Percentiles rank a stretch among this genome's conserved stretches.
Evolutionary conservation across 2,113 vertebrate genomes (phyloP).

Genomic region (Ophiodon elongatus): DNA sequence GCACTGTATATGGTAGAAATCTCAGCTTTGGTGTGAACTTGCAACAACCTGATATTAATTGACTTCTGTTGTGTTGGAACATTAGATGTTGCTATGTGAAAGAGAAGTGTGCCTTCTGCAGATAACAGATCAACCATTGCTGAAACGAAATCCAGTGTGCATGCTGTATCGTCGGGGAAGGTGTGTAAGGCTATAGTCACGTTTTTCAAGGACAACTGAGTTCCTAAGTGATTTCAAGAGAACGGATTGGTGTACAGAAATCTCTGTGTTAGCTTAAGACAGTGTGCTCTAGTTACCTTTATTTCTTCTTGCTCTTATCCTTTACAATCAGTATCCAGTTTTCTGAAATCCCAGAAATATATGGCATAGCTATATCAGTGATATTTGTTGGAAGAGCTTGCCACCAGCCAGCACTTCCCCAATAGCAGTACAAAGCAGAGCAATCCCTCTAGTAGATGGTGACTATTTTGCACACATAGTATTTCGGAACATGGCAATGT

Average conservation of each 20-base stretch:
- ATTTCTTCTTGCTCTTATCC: background rate
- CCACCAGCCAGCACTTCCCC: too few relatives aligned
- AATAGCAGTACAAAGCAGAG: too few relatives aligned
- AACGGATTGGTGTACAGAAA: background rate
- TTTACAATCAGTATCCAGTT: background rate
- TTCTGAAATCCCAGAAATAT: too few relatives aligned
- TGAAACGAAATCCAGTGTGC: background rate
- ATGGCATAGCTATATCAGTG: too few relatives aligned
- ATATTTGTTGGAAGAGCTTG: too few relatives aligned
- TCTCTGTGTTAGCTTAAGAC: background rate
- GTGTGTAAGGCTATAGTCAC: background rate
- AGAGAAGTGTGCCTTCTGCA: background rate
- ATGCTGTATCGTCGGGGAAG: background rate
- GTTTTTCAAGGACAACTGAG: too few relatives aligned
- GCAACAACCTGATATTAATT: background rate
- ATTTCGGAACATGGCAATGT: too few relatives aligned
- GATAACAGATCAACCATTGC: conserved; percentile 8
- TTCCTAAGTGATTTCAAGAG: too few relatives aligned
- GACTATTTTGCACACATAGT: too few relatives aligned
- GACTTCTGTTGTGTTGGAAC: background rate
- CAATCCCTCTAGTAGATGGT: too few relatives aligned
- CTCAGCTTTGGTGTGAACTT: background rate
- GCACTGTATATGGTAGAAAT: background rate
- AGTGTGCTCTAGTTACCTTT: background rate
- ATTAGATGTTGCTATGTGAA: background rate